Evolutionary conservation across 2,113 vertebrate genomes (phyloP).

Genomic region (Podarcis muralis): DNA sequence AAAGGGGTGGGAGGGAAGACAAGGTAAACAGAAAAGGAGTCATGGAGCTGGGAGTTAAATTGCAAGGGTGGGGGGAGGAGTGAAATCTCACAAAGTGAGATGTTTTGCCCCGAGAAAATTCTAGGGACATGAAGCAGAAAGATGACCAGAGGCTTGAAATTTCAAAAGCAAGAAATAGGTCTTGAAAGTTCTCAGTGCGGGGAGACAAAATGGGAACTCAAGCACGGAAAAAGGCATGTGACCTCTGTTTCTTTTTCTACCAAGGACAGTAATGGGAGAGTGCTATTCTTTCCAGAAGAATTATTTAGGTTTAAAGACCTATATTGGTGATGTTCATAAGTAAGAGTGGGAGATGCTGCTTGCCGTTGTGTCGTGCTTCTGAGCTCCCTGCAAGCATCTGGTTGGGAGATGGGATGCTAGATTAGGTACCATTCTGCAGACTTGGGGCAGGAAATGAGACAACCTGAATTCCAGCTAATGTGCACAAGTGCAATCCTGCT

Average conservation of each 20-base stretch:
- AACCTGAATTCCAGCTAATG: too few relatives aligned
- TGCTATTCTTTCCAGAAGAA: background rate
- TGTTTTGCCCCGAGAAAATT: background rate
- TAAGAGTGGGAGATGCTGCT: too few relatives aligned
- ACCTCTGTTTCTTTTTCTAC: background rate
- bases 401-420: too few relatives aligned
- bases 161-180: background rate
- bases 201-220: background rate
- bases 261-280: too few relatives aligned
- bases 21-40: background rate
- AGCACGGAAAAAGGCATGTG: background rate
- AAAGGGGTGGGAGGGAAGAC: background rate
- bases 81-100: conserved; percentile 9
- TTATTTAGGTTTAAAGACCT: background rate
- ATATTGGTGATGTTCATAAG: background rate
- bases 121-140: background rate
- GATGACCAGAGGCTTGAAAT: background rate
- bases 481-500: too few relatives aligned
- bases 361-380: too few relatives aligned
- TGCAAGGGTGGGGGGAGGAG: background rate
- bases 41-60: conserved; percentile 19
- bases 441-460: too few relatives aligned
- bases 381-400: too few relatives aligned
- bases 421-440: too few relatives aligned
- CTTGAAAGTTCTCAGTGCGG: background rate